Evolutionary conservation across 2,113 vertebrate species (phyloP), one percentile per base, ranked within the genome.

Genomic region (Anolis carolinensis): DNA sequence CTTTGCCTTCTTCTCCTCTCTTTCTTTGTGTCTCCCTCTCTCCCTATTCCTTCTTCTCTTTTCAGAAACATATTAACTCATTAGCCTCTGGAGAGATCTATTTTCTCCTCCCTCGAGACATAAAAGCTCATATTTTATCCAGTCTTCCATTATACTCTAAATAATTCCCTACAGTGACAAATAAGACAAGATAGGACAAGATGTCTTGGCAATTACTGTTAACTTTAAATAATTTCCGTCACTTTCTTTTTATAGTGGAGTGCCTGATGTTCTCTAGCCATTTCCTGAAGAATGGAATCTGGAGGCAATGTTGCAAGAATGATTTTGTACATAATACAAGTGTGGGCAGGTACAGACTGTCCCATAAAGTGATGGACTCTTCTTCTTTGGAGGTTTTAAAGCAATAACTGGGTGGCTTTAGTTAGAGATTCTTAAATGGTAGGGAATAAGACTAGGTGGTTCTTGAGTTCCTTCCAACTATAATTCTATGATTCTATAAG

Each of bases 11-110:
- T 67, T 3, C 44, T 55, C 63, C 2, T 59, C 18, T 67, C 32
- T 27, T 16, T 48, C 68, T 34, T 39, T 80, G n/a, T 78, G 25
- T 62, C 63, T 50, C 34, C 50, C n/a, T 62, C 36, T 67, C 30
- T 73, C n/a, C 39, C 44, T 27, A n/a, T 80, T 32, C 39, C 79
- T 81, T 86, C n/a, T 75, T n/a, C 39, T 20, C 50, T 50, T 75
- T 75, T 36, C n/a, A 74, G 62, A 81, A 75, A 73, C 14, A 14
- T 63, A 81, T 86, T 74, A 81, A 81, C 78, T 74, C 55, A 86
- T 21, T 63, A 67, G 30, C 62, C 59, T 75, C 39, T 78, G 83
- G 72, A 30, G 71, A 9, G 65, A 32, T 86, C 76, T 73, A 80
- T 73, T 86, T 75, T 52, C 62, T 75, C 71, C 18, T 52, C 36